Base-by-base conservation (phyloP, 92 coral and sea anemone species). In the Epizoanthus scotinus region DNA sequence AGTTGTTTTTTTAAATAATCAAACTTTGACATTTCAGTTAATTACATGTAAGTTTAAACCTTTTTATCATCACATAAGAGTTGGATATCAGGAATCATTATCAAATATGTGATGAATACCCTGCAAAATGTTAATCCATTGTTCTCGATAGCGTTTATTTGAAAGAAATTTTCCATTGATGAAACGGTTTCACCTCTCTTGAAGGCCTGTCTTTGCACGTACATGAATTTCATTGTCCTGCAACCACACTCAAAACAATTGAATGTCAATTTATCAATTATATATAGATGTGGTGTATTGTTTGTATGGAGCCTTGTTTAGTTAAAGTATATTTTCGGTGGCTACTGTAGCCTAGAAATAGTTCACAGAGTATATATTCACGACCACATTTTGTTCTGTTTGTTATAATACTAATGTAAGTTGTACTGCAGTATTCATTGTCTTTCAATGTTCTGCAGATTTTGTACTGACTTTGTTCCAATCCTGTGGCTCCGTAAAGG, bases 401-500 rank as follows among this genome's bases (percentile, higher is more conserved):
- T 7, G 68, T 5, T 63, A 17, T 26, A 29, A 14, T 19, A 34
- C 47, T 26, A 2, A 15, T 27, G 8, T 13, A 2, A 12, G 2
- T 62, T 62, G 36, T 62, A 17, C 67, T 13, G 13, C 25, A 21
- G 2, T 47, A 20, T 25, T 9, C 5, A 34, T 34, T 55, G 25
- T 70, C 21, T 1, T 38, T 69, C 14, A n/a, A 17, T 64, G 2
- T 64, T 10, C 17, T 20, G 53, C 52, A 17, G 40, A 21, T 56
- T 25, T 49, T 24, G 3, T 27, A 70, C 25, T 0, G n/a, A 8
- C n/a, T 56, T 55, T 20, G 19, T 55, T 55, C 38, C 49, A 3
- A 14, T 55, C 31, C 17, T 73, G 20, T n/a, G 29, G 79, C n/a
- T 73, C 52, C n/a, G 19, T 55, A 73, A 29, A 73, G 65, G 20